A percentile compares a stretch with the other conserved stretches of the same genome.
phyloP scores from a whole-genome alignment of 2,113 vertebrate genomes.

The Montifringilla adamsi region DNA sequence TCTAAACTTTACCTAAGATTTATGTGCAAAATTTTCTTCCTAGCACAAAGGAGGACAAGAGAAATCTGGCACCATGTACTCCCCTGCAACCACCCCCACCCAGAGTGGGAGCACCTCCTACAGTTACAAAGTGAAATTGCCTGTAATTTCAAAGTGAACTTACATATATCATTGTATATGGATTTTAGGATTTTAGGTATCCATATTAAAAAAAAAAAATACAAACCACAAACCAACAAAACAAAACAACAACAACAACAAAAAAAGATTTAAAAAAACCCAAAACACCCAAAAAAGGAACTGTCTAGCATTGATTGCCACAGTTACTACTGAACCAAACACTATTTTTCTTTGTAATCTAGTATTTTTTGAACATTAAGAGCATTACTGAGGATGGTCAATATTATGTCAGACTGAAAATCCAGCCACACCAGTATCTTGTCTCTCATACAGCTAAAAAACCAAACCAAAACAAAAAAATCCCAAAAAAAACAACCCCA shows the following conservation, averaged over 20 bases:
- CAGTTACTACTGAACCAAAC: neutral
- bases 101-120: neutral
- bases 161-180: too few relatives aligned
- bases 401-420: neutral
- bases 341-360: neutral
- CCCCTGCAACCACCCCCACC: rapidly evolving
- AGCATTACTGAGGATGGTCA: neutral
- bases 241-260: too few relatives aligned
- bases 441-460: neutral
- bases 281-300: neutral
- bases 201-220: neutral
- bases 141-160: neutral
- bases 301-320: neutral
- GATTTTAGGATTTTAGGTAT: neutral
- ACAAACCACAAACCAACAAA: too few relatives aligned
- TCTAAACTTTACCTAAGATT: neutral
- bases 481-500: rapidly evolving
- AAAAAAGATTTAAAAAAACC: neutral
- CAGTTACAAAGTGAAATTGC: neutral
- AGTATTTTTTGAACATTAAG: neutral
- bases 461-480: neutral
- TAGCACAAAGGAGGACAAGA: neutral
- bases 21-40: neutral
- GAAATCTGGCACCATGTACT: neutral
- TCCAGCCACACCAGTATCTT: neutral